Evolutionary conservation across 2,888 invertebrate genomes (phyloP), one percentile per base, ranked within the genome.

Genomic region (Serrognathus titanus): DNA sequence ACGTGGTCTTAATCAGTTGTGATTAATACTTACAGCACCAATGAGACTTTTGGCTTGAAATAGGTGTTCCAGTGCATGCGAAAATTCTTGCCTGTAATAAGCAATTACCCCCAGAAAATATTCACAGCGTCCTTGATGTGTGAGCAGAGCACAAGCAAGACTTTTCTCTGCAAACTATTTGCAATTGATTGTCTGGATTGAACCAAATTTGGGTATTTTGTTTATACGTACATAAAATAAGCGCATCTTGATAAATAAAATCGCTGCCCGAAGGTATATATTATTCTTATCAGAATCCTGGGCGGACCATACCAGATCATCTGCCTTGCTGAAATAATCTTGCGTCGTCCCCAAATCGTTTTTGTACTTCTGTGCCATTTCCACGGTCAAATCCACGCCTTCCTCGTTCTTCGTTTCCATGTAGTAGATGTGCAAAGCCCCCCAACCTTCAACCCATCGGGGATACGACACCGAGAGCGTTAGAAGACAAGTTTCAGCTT

Each of bases 391-490:
- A 52, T 74, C 75, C 63, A 71, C 70, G 8, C 76, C 75, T 58
- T 71, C 73, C 12, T 50, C 48, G 51, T 71, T 71, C 2, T 65
- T 62, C n/a, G 57, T 63, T 53, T 68, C 66, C 54, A 68, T 58
- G 57, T 76, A 75, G 62, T 74, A 75, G 41, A 75, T 43, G 52
- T 74, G 72, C 7, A 77, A 61, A 6, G 71, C 60, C 6, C 69
- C 70, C 77, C 78, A 78, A 35, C 69, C 76, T 69, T 75, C 74
- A 2, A 71, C 46, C 73, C 75, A 78, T 38, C 60, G 63, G 1
- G 74, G 70, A 57, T 71, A 61, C 31, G 66, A 61, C 0, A 70
- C 60, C 38, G 74, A 59, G 20, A 75, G 55, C 16, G 69, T 72
- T 55, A 76, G 58, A 37, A 78, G 69, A 59, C 74, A 74, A 0